Evolutionary conservation across 2,888 invertebrate genomes (phyloP).

Genomic region (Idaea aversata): DNA sequence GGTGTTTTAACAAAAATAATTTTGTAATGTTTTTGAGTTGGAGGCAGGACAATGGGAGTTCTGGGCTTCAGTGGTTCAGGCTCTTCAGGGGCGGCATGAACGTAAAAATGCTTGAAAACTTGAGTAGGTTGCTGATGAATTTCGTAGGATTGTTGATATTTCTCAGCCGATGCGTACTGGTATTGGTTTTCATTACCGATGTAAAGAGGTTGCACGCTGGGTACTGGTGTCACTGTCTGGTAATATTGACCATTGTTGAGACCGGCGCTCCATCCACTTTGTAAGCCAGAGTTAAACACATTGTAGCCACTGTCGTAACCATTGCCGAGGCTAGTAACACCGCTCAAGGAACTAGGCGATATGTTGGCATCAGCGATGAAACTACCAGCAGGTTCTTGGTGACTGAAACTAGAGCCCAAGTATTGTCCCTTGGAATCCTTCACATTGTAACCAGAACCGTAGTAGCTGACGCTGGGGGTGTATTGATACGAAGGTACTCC

Average conservation of each 20-base stretch:
- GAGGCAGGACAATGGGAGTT: conserved; percentile 79
- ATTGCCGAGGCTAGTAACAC: conserved; percentile 9
- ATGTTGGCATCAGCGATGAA: conserved; percentile 14
- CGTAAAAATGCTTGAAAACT: conserved; percentile 80
- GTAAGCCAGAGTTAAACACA: too few species aligned
- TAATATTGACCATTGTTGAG: conserved; percentile 17
- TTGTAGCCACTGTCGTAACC: conserved; percentile 10
- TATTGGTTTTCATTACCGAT: conserved; percentile 26
- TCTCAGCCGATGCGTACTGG: conserved; percentile 35
- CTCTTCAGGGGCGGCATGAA: conserved; percentile 72
- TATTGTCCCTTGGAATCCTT: conserved; percentile 28
- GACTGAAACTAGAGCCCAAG: conserved; percentile 25
- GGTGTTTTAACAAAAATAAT: conserved; percentile 91
- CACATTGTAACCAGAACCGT: conserved; percentile 26
- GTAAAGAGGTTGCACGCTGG: conserved; percentile 26
- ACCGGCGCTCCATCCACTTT: conserved; percentile 2
- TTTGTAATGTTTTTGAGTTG: conserved; percentile 88
- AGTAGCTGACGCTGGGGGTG: conserved; percentile 30
- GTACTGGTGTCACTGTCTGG: conserved; percentile 13
- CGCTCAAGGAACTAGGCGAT: conserved; percentile 13
- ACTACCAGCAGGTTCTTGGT: conserved; percentile 11
- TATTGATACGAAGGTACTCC: conserved; percentile 60
- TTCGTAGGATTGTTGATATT: conserved; percentile 82
- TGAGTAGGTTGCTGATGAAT: conserved; percentile 87
- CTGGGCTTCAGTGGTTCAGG: conserved; percentile 78